Evolutionary conservation across 2,888 invertebrate species (phyloP).

Genomic region (Ectobius pallidus): DNA sequence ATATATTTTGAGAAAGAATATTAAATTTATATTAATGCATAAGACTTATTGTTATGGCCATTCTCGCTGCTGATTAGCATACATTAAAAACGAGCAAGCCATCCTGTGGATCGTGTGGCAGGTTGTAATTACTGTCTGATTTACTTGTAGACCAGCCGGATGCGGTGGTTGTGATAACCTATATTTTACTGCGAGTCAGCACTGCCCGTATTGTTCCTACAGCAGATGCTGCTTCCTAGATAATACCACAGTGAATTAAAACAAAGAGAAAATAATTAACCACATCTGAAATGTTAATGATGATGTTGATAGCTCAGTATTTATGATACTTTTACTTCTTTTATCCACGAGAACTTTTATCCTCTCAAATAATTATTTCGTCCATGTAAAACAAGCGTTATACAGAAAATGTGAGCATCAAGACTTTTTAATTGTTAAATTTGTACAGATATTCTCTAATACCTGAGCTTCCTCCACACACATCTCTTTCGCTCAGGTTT

Average conservation of each 20-base stretch:
- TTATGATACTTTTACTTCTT: not conserved
- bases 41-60: no score
- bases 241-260: not conserved
- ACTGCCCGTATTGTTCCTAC: not conserved
- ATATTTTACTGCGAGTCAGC: not conserved
- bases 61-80: no score
- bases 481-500: no score
- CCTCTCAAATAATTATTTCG: no score
- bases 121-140: slow-evolving; percentile 20
- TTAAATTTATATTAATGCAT: no score
- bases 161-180: not conserved
- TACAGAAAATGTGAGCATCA: no score
- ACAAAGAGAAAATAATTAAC: slow-evolving; percentile 1
- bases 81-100: no score
- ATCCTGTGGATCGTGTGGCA: not conserved
- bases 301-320: not conserved
- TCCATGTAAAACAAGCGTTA: no score
- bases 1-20: no score
- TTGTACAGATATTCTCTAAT: no score
- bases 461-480: no score
- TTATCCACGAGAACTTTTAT: not conserved
- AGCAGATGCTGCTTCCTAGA: not conserved
- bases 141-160: slow-evolving; percentile 16
- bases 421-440: no score
- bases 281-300: slow-evolving; percentile 11